Conservation (phyloP, 2,113 vertebrate species). For the Epinephelus cyanopodus region DNA sequence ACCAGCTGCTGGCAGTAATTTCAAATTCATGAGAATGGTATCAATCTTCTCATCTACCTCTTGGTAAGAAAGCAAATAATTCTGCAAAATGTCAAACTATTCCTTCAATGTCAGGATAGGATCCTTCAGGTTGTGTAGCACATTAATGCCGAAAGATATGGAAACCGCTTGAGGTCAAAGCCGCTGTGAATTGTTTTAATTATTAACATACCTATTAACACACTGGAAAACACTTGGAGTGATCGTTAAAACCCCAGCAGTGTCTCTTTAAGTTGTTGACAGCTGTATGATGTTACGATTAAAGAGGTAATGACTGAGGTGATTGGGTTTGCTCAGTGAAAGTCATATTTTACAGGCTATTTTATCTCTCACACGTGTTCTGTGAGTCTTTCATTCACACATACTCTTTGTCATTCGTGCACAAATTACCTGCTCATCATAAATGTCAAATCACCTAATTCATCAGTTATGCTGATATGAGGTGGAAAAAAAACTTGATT, state of each 20-base stretch:
- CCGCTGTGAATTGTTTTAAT: constrained; percentile 28
- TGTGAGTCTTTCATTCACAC: constrained; percentile 14
- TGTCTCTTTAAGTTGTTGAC: constrained; percentile 16
- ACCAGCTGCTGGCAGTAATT: too few relatives aligned
- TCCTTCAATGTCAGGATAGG: background rate
- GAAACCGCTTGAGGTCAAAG: constrained; percentile 26
- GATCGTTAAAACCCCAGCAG: background rate
- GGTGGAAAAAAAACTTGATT: background rate
- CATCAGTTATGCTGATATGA: constrained; percentile 21
- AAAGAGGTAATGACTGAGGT: constrained; percentile 9
- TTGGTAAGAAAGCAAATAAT: background rate
- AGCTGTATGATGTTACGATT: constrained; percentile 14
- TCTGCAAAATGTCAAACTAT: background rate
- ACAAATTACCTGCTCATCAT: constrained; percentile 12
- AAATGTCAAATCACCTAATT: constrained; percentile 2
- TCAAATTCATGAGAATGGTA: background rate
- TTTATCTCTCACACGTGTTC: constrained; percentile 4
- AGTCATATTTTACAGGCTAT: background rate
- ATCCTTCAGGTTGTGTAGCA: background rate
- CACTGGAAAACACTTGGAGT: constrained; percentile 8
- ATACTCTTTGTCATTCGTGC: background rate
- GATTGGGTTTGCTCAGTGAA: background rate
- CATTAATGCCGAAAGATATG: background rate
- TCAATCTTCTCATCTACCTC: background rate
- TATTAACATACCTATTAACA: constrained; percentile 19